Base-by-base conservation (phyloP, 1,140 invertebrate genomes). In the Forficula auricularia region DNA sequence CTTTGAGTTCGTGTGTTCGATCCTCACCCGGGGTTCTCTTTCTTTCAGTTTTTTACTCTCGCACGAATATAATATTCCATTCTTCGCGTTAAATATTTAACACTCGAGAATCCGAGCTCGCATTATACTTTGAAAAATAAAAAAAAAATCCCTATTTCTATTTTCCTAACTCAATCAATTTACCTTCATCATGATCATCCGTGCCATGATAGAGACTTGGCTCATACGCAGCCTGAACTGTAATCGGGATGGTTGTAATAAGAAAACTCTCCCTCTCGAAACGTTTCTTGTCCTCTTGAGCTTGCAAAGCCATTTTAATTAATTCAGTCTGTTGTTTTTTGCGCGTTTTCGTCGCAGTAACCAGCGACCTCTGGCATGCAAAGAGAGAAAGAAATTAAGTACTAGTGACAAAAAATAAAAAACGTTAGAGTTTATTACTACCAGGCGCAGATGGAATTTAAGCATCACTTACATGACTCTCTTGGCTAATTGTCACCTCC, bases 281-380 rank as follows among this genome's bases (percentile, higher is more conserved):
- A 16, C 88, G 68, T 57, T 92, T 88, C 53, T 94, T 89, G 57
- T 97, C 90, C 57, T 97, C 88, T 55, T 96, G 86, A 19, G 89
- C 87, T 59, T 94, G 80, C 12, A 98, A 65, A 10, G 92, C 95
- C 60, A 80, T 77, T 55, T 92, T 84, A 27, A 98, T 91, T 41
- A 96, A 74, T 65, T 99, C 96, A 30, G 95, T 95, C 62, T 98
- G 92, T 59, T 98, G 91, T 58, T 98, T 98, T 53, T 97, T 90
- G 15, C 95, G 72, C 0, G 94, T 98, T 60, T 97, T 96, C 0
- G 92, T 98, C 1, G 95, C 92, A 19, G 95, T 97, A 13, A 99
- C 94, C 53, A 98, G 68, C 10, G 92, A 94, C 57, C 86, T 75
- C 86, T 96, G 62, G 19, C 64, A 63, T 54, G 48, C 50, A 40